Evolutionary conservation across 2,888 invertebrate genomes (phyloP).

Genomic region (Monopis laevigella): DNA sequence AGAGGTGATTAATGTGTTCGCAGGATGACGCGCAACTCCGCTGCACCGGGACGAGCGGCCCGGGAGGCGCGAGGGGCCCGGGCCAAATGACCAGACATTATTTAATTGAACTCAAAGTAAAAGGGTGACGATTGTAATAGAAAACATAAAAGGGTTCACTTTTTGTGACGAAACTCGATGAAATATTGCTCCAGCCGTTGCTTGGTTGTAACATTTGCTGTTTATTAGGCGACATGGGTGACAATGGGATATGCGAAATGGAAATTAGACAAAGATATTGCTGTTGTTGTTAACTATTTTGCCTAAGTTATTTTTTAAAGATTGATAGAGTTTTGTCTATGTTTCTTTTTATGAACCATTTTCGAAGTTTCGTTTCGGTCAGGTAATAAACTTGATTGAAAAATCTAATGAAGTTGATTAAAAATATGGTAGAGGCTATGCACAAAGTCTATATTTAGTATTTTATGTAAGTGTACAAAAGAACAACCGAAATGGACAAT

Average conservation of each 20-base stretch:
- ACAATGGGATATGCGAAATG: slow-evolving; percentile 4
- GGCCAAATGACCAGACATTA: slow-evolving; percentile 67
- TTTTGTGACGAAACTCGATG: slow-evolving; percentile 40
- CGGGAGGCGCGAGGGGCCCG: slow-evolving; percentile 17
- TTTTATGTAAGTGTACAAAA: no score
- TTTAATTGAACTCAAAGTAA: slow-evolving; percentile 65
- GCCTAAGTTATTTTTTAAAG: no score
- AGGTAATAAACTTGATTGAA: no score
- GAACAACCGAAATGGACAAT: no score
- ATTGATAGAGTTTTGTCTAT: no score
- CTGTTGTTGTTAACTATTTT: no score
- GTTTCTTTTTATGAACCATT: no score
- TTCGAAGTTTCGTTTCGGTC: no score
- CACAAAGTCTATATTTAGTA: no score
- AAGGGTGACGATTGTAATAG: slow-evolving; percentile 66
- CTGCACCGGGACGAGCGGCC: slow-evolving; percentile 28
- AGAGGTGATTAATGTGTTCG: slow-evolving; percentile 60
- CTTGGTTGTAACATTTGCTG: slow-evolving; percentile 60
- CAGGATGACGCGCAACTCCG: slow-evolving; percentile 62
- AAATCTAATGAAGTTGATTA: no score
- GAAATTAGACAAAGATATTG: no score
- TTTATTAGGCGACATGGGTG: slow-evolving; percentile 28
- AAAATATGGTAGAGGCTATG: no score
- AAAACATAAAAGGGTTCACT: slow-evolving; percentile 57
- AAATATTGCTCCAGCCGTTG: slow-evolving; percentile 64